These are phyloP conservation scores for Caenorhabditis afra DNA, from an alignment of 2,888 invertebrate species.

Conservation along the genomic window DNA sequence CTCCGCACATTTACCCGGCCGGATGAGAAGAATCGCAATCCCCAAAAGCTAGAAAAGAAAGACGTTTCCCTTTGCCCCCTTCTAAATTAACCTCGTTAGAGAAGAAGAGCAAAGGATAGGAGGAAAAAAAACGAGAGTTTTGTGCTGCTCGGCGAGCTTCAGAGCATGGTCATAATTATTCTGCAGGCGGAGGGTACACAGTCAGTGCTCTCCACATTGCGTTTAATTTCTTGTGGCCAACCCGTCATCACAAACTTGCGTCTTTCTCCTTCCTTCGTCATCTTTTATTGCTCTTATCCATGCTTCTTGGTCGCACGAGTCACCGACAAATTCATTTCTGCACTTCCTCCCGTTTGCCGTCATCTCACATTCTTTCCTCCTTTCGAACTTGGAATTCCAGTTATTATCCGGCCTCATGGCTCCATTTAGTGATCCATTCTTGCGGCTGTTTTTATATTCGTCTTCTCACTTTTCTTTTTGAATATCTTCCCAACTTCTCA, in stretches of 20 bases:
- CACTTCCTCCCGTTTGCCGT: not conserved
- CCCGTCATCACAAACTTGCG: conserved; percentile 4
- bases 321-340: not conserved
- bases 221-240: conserved; percentile 36
- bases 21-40: conserved; percentile 26
- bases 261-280: not conserved
- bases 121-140: conserved; percentile 36
- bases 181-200: conserved; percentile 41
- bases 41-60: conserved; percentile 52
- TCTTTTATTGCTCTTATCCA: conserved; percentile 41
- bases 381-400: not conserved
- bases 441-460: no score
- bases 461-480: no score
- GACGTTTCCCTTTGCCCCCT: conserved; percentile 42
- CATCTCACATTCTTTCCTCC: not conserved
- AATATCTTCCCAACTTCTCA: not conserved
- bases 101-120: conserved; percentile 16
- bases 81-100: conserved; percentile 54
- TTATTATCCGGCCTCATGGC: no score
- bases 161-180: conserved; percentile 51
- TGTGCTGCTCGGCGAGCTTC: conserved; percentile 30
- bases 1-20: conserved; percentile 15
- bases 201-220: conserved; percentile 35
- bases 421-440: no score
- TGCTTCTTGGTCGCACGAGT: not conserved